phyloP scores from a whole-genome alignment of 37 sponge, comb jelly and placozoan genomes.

The Lycopodina hypogea region DNA sequence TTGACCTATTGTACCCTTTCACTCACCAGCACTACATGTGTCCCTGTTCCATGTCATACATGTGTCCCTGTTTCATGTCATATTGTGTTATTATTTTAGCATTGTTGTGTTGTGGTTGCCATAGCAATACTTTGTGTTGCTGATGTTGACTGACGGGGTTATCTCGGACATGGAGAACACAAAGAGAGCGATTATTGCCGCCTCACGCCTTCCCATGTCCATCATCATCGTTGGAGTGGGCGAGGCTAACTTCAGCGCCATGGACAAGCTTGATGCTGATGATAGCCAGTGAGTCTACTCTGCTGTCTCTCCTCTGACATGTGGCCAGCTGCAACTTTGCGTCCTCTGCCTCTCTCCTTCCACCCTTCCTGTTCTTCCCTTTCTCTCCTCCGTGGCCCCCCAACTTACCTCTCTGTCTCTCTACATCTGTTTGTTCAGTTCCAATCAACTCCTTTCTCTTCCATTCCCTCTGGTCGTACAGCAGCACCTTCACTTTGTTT shows the following conservation, averaged over 20 bases:
- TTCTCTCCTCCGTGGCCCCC: too few relatives aligned
- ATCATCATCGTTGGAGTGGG: constrained; percentile 95
- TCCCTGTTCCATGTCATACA: too few relatives aligned
- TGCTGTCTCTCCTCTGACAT: neutral
- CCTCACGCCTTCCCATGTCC: constrained; percentile 85
- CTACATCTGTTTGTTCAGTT: too few relatives aligned
- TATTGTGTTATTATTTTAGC: too few relatives aligned
- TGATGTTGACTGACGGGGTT: constrained; percentile 90
- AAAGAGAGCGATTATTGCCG: constrained; percentile 73
- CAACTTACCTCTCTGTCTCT: too few relatives aligned
- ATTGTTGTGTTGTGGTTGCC: neutral
- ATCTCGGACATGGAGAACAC: constrained; percentile 85
- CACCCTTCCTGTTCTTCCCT: too few relatives aligned
- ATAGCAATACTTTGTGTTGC: constrained; percentile 86
- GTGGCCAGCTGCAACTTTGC: neutral
- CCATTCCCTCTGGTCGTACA: too few relatives aligned
- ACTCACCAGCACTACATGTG: too few relatives aligned
- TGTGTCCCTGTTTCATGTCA: too few relatives aligned
- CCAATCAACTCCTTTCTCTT: too few relatives aligned
- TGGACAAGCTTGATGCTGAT: constrained; percentile 82
- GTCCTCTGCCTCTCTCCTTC: neutral
- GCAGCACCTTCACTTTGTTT: too few relatives aligned
- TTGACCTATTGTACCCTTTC: too few relatives aligned
- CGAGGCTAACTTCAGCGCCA: constrained; percentile 66
- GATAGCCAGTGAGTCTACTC: constrained; percentile 50